Conservation (phyloP, 2,797 vertebrate genomes). For the Sebastes minor region DNA sequence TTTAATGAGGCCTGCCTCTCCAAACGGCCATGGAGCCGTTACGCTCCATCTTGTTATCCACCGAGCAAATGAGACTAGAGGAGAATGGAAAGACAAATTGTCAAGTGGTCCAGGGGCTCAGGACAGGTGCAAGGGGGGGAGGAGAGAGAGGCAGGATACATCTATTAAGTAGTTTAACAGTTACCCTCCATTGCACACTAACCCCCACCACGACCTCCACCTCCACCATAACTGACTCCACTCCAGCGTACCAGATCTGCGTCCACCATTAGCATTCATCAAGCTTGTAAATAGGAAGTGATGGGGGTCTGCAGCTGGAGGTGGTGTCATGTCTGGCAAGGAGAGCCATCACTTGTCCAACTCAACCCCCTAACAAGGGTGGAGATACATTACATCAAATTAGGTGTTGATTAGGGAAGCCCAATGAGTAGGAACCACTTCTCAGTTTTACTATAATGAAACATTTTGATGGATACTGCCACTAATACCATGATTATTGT, state of each 20-base stretch:
- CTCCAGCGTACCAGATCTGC: conserved; percentile 35
- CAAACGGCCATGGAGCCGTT: conserved; percentile 25
- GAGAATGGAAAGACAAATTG: conserved; percentile 52
- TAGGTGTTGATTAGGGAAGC: conserved; percentile 46
- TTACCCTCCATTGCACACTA: conserved; percentile 57
- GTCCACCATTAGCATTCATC: conserved; percentile 68
- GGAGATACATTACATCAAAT: conserved; percentile 52
- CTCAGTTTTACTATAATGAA: not conserved
- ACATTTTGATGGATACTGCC: not conserved
- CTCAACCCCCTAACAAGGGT: conserved; percentile 45
- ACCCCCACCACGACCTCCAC: conserved; percentile 5
- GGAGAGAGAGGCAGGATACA: conserved; percentile 50
- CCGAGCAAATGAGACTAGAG: conserved; percentile 48
- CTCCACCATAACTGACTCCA: conserved; percentile 26
- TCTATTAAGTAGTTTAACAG: conserved; percentile 66
- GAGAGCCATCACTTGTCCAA: conserved; percentile 39
- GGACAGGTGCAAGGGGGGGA: conserved; percentile 55
- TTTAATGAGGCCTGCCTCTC: conserved; percentile 53
- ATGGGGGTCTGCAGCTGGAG: conserved; percentile 31
- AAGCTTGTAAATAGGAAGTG: conserved; percentile 57
- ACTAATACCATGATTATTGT: not conserved
- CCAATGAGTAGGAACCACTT: conserved; percentile 14
- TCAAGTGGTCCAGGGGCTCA: conserved; percentile 31
- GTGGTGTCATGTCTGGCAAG: conserved; percentile 45
- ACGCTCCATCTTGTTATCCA: conserved; percentile 41